Conservation (phyloP, 2,797 vertebrate genomes). For the Danionella dracula region DNA sequence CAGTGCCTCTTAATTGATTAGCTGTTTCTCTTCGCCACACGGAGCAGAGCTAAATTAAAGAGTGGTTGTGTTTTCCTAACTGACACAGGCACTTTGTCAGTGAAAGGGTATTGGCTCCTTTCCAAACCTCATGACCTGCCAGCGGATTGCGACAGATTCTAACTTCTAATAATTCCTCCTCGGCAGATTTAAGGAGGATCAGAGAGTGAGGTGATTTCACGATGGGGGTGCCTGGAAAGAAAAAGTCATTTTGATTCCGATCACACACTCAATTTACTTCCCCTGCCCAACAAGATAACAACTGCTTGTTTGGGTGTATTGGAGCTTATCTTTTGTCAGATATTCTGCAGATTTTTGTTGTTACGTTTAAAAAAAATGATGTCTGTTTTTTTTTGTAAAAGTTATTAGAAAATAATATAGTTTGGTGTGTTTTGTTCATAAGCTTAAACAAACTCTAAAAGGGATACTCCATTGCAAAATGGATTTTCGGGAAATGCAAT, state of each 20-base stretch:
- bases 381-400: not conserved
- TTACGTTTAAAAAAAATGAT: not conserved
- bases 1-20: constrained; percentile 40
- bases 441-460: too few relatives aligned
- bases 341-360: not conserved
- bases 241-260: constrained; percentile 20
- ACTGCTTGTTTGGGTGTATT: constrained; percentile 11
- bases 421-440: too few relatives aligned
- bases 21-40: constrained; percentile 26
- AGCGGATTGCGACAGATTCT: constrained; percentile 10
- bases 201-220: constrained; percentile 38
- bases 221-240: constrained; percentile 4
- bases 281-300: constrained; percentile 14
- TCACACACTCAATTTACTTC: constrained; percentile 3
- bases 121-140: constrained; percentile 24
- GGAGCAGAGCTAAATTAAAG: constrained; percentile 41
- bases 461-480: too few relatives aligned
- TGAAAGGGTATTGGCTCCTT: constrained; percentile 40
- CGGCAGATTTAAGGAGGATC: constrained; percentile 21
- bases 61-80: constrained; percentile 36
- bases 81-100: constrained; percentile 38
- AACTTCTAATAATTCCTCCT: constrained; percentile 33
- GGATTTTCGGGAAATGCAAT: too few relatives aligned
- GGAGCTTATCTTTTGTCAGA: not conserved
- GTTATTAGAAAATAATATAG: too few relatives aligned